Evolutionary conservation across 2,888 invertebrate genomes (phyloP), one percentile per base, ranked within the genome.

Genomic region (Melipona beecheii): DNA sequence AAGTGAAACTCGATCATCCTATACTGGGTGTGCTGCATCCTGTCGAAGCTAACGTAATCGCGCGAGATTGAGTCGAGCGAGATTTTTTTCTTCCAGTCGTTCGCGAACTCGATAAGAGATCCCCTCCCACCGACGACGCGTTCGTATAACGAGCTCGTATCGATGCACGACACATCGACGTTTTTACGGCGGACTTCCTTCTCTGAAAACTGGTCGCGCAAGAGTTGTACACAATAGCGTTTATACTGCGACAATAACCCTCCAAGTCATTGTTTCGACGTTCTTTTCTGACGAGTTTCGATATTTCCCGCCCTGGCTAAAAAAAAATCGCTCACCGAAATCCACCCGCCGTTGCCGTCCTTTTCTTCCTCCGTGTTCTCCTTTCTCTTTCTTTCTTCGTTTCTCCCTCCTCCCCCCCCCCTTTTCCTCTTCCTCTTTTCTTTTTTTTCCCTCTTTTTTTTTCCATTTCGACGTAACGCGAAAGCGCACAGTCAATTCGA

Each of bases 1-100:
- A 90, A 91, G 84, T 76, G 89, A 88, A 84, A 89, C 88, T 88
- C 87, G 87, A 89, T 89, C 88, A 84, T 89, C 62, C 84, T 89
- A 84, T 89, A 87, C 89, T 87, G 84, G 87, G 86, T 89, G 85
- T 85, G 66, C 81, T 43, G 71, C 58, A 78, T 72, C 83, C 70
- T 69, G 77, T 83, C 52, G 68, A 56, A 76, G 52, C 54, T 60
- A 65, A 72, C 31, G 76, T 65, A 72, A 62, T 24, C 68, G 13
- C 21, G 49, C 72, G 36, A n/a, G 66, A 15, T 50, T 15, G 31
- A 15, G 15, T 49, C 54, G 19, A 54, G 17, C 19, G 24, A 65
- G 31, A 50, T 49, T 21, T 49, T 70, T 69, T n/a, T 64, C 19
- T n/a, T 21, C 43, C n/a, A 27, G 52, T 36, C 27, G 9, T 43